These are phyloP conservation scores for Tetragnatha montana DNA, from an alignment of 2,888 invertebrate species.

Conservation along the genomic window DNA sequence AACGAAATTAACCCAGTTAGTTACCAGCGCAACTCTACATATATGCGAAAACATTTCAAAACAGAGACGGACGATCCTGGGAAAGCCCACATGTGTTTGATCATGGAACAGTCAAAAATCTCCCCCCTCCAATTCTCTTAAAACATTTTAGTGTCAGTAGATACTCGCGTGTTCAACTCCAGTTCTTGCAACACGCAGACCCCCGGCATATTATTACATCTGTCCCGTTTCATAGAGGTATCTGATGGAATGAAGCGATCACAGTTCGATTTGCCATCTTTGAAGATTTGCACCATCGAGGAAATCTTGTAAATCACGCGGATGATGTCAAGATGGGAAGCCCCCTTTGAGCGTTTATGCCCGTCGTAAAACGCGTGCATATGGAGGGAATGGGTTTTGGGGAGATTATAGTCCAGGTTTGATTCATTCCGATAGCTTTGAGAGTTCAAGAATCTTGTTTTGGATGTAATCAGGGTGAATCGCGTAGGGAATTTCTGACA, in stretches of 20 bases:
- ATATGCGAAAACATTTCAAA: conserved; percentile 5
- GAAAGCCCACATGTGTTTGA: conserved; percentile 27
- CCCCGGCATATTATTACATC: conserved; percentile 25
- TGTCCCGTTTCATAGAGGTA: conserved; percentile 15
- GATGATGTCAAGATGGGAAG: background rate
- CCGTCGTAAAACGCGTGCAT: background rate
- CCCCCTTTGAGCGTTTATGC: background rate
- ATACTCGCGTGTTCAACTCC: conserved; percentile 39
- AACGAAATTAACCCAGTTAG: background rate
- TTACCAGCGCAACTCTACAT: conserved; percentile 44
- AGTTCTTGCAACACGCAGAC: conserved; percentile 31
- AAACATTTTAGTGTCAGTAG: conserved; percentile 31
- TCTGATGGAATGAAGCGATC: conserved; percentile 15
- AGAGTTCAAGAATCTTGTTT: background rate
- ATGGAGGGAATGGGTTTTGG: background rate
- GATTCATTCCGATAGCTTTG: background rate
- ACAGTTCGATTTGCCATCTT: background rate
- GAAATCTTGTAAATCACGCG: background rate
- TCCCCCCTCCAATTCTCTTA: conserved; percentile 4
- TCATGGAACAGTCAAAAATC: conserved; percentile 27
- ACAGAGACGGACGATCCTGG: conserved; percentile 42
- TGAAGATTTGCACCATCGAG: background rate
- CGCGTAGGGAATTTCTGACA: background rate
- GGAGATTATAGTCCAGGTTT: background rate
- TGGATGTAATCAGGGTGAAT: background rate